These are phyloP conservation scores for Furnarius figulus DNA, from an alignment of 2,113 vertebrate genomes.

Conservation along the genomic window DNA sequence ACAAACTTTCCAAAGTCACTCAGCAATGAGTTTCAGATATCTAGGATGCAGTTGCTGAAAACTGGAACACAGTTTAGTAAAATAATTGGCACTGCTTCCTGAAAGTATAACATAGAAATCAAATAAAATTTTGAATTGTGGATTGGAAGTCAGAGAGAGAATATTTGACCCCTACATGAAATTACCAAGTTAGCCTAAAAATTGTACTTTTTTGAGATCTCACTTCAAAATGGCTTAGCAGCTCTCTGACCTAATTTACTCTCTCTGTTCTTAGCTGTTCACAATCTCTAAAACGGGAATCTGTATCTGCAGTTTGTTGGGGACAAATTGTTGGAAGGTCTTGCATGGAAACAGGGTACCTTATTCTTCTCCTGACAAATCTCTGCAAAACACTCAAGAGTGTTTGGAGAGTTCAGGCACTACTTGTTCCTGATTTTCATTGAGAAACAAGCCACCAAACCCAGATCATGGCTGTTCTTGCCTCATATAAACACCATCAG, in stretches of 20 bases:
- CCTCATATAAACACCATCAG: not conserved
- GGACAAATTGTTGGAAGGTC: constrained; percentile 22
- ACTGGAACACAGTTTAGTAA: rapidly evolving
- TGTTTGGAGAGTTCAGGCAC: not conserved
- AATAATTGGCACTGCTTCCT: not conserved
- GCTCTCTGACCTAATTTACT: not conserved
- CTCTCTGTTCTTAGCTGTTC: constrained; percentile 3
- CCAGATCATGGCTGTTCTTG: not conserved
- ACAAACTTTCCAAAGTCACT: not conserved
- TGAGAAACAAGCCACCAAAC: not conserved
- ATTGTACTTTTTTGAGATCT: not conserved
- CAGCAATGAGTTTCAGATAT: not conserved
- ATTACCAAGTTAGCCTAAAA: not conserved
- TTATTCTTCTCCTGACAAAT: not conserved
- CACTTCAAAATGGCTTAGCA: not conserved
- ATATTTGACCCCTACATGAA: not conserved
- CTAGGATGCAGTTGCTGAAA: not conserved
- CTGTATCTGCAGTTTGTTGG: constrained; percentile 3
- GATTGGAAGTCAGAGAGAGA: not conserved
- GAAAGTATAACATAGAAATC: not conserved
- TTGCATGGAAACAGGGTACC: not conserved
- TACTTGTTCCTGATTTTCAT: not conserved
- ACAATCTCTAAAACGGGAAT: not conserved
- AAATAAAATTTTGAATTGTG: not conserved
- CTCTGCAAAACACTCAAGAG: not conserved